Evolutionary conservation across 1,140 invertebrate species (phyloP).

Genomic region (Plodia interpunctella): DNA sequence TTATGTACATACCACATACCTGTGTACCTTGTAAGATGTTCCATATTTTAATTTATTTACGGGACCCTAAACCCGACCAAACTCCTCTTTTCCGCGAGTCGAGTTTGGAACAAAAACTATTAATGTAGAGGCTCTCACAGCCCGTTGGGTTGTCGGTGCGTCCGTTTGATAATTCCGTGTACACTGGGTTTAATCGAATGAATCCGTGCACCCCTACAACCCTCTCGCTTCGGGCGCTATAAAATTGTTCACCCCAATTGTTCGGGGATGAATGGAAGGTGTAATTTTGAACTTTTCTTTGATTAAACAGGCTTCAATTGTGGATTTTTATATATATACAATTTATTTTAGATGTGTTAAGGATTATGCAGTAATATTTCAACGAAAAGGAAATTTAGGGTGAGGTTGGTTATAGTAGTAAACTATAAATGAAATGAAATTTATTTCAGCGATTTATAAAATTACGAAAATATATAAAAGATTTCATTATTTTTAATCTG

Average conservation of each 20-base stretch:
- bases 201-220: constrained; percentile 28
- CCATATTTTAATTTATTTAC: too few species aligned
- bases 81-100: constrained; percentile 41
- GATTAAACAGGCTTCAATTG: neutral
- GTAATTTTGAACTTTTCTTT: constrained; percentile 6
- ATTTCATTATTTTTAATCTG: too few species aligned
- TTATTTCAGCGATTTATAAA: too few species aligned
- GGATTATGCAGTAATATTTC: too few species aligned
- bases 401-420: too few species aligned
- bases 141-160: constrained; percentile 65
- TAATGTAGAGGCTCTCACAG: constrained; percentile 64
- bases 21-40: too few species aligned
- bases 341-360: too few species aligned
- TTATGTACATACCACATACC: too few species aligned
- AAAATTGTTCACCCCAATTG: constrained; percentile 55
- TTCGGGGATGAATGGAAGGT: constrained; percentile 24
- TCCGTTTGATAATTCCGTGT: constrained; percentile 72
- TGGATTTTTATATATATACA: too few species aligned
- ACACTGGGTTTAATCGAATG: constrained; percentile 67
- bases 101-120: constrained; percentile 70
- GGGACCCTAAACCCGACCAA: neutral
- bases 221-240: constrained; percentile 29
- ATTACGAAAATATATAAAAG: too few species aligned
- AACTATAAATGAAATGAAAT: too few species aligned
- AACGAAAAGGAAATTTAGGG: too few species aligned